A percentile compares a stretch with the other conserved stretches of the same genome.
phyloP scores from a whole-genome alignment of 2,888 invertebrate genomes.

The Dromius quadrimaculatus region DNA sequence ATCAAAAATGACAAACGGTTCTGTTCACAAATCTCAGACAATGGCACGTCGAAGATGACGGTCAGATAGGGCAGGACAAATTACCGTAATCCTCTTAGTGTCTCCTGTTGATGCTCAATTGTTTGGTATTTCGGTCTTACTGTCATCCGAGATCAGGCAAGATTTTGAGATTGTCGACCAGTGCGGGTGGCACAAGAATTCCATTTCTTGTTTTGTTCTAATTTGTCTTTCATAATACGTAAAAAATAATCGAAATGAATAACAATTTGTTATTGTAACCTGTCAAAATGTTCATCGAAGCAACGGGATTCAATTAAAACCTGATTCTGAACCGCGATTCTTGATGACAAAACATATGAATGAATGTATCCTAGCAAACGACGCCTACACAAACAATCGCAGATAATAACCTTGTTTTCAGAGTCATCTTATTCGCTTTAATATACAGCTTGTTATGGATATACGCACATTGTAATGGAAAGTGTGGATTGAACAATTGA shows the following conservation, averaged over 20 bases:
- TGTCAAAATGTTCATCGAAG: neutral
- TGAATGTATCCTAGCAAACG: neutral
- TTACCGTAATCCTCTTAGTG: conserved; percentile 44
- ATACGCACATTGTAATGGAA: conserved; percentile 25
- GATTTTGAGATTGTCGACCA: conserved; percentile 7
- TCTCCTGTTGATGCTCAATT: conserved; percentile 6
- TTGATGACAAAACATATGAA: conserved; percentile 24
- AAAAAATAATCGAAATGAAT: conserved; percentile 1
- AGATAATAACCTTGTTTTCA: conserved; percentile 39
- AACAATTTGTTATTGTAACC: neutral
- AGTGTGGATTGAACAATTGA: conserved; percentile 1
- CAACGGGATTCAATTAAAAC: conserved; percentile 33
- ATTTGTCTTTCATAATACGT: no score
- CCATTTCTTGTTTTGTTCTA: no score
- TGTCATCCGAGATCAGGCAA: conserved; percentile 18
- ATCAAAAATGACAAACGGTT: conserved; percentile 30
- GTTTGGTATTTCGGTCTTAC: conserved; percentile 1
- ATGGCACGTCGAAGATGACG: conserved; percentile 32
- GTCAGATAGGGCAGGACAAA: conserved; percentile 37
- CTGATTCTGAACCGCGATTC: neutral
- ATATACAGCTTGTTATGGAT: conserved; percentile 35
- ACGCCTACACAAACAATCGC: conserved; percentile 24
- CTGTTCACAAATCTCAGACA: neutral
- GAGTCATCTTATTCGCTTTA: conserved; percentile 25
- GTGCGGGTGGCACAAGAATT: neutral